Evolutionary conservation across 37 sponge, comb jelly and placozoan genomes (phyloP).

Genomic region (Oopsacas minuta): DNA sequence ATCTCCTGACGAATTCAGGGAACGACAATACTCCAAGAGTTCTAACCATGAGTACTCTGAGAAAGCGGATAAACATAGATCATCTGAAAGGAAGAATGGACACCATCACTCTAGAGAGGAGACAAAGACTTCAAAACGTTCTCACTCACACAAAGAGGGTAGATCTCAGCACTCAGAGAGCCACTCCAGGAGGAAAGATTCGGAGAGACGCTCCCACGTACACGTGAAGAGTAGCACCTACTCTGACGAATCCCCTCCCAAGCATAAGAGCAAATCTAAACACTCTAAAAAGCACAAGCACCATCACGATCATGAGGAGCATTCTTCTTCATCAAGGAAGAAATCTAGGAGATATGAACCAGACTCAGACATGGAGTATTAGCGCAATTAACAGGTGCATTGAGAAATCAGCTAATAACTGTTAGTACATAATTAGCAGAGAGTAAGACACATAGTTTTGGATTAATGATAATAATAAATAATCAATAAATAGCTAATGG

Average conservation of each 20-base stretch:
- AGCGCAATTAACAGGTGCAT: background rate
- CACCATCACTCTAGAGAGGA: background rate
- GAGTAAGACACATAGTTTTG: background rate
- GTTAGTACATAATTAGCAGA: background rate
- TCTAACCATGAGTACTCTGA: background rate
- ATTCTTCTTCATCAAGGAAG: background rate
- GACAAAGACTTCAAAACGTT: background rate
- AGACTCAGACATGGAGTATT: background rate
- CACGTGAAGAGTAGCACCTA: background rate
- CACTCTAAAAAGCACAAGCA: background rate
- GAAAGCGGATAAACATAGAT: background rate
- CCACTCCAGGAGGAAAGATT: background rate
- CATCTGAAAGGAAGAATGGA: background rate
- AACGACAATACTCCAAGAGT: background rate
- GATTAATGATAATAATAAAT: background rate
- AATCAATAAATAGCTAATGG: background rate
- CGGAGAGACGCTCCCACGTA: background rate
- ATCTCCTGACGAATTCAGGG: background rate
- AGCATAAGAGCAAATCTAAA: background rate
- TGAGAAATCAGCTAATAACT: background rate
- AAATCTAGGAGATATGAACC: background rate
- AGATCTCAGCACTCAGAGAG: background rate
- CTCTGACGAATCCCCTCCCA: background rate
- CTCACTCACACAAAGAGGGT: background rate
- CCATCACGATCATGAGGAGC: background rate